Base-by-base conservation (phyloP, 2,797 vertebrate genomes). In the Pyrocephalus nanus region DNA sequence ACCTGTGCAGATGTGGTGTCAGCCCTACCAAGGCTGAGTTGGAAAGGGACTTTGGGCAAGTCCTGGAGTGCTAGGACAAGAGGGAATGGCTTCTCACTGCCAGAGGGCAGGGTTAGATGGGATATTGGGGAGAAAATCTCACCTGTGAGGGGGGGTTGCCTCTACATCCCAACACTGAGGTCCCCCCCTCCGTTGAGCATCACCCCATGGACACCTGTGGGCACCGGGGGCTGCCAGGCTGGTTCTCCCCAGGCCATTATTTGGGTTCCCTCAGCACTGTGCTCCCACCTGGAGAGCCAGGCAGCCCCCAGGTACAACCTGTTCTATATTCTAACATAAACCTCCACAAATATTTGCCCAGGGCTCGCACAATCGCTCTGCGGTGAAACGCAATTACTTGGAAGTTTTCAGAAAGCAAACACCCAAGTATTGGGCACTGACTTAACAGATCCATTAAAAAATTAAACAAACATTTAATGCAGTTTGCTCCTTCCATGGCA, bases 371-470 rank as follows among this genome's bases (percentile, higher is more conserved):
- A 17, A 74, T 66, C 67, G 34, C 70, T 71, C 92, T 42, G 65
- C 2, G 0, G 54, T 22, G 25, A 91, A 92, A 96, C 1, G 30
- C 83, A 94, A 88, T 86, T 77, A 74, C 92, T 43, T 55, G 42
- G 4, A 81, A 95, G 90, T 94, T 92, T 94, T 88, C 95, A 72
- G 86, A 88, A 69, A 86, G 90, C 88, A 96, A 95, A 96, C 91
- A 94, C n/a, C 6, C 47, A 90, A 86, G 88, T 36, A 30, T 4
- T 58, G 83, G 74, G 86, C 82, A 61, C 86, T 19, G 91, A 30
- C 90, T 91, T 92, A 92, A 93, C 82, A 90, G 88, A 96, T 7
- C 82, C 86, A 93, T 96, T 95, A 81, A 65, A 80, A 72, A 93
- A 82, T 66, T 69, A 77, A 83, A 89, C 71, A 82, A 91, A 72